Evolutionary conservation across 2,888 invertebrate species (phyloP).

Genomic region (Lasius platythorax): DNA sequence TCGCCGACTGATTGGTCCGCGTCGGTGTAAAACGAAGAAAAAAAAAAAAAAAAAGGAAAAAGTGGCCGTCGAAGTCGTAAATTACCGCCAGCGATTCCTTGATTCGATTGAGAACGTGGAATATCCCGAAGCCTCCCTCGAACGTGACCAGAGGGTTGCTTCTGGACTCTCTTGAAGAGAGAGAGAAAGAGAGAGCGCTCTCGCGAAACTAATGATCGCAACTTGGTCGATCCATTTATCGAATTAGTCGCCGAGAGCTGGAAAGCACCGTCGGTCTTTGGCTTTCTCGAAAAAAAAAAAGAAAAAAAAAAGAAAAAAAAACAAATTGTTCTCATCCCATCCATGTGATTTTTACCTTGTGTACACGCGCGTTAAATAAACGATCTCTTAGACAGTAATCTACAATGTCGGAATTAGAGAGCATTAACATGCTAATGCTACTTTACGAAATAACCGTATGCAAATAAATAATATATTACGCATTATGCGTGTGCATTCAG

Average conservation of each 20-base stretch:
- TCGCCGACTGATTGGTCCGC: slow-evolving; percentile 36
- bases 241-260: slow-evolving; percentile 30
- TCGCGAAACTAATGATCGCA: slow-evolving; percentile 43
- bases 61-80: slow-evolving; percentile 70
- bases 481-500: neutral
- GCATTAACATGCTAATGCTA: neutral
- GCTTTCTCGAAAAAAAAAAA: slow-evolving; percentile 25
- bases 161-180: neutral
- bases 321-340: neutral
- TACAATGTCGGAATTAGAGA: neutral
- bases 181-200: neutral
- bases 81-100: slow-evolving; percentile 67
- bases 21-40: slow-evolving; percentile 28
- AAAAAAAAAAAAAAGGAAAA: neutral
- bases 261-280: slow-evolving; percentile 15
- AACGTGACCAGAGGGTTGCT: slow-evolving; percentile 41
- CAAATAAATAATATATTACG: slow-evolving; percentile 1
- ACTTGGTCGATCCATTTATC: slow-evolving; percentile 45
- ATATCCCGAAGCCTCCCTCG: slow-evolving; percentile 37
- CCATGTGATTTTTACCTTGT: neutral
- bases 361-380: slow-evolving; percentile 4
- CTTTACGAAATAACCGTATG: neutral
- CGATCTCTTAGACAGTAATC: neutral
- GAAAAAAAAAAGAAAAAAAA: neutral
- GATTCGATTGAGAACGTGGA: slow-evolving; percentile 64